Evolutionary conservation across 2,797 vertebrate species (phyloP).

Genomic region (Gymnodraco acuticeps): DNA sequence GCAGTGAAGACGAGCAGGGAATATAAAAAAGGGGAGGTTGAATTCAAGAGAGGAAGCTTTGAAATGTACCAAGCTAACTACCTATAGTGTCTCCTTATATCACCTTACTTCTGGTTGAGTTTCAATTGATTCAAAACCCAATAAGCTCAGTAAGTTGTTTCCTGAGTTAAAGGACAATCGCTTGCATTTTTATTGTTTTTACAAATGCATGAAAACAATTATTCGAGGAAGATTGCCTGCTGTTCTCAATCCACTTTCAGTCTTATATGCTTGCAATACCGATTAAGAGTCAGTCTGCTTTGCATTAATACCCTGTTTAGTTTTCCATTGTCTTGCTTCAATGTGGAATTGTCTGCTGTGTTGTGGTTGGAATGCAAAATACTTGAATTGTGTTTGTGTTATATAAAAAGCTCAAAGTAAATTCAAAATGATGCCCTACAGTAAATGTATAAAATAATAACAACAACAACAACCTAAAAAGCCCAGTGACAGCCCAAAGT

Average conservation of each 20-base stretch:
- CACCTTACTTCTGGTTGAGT: constrained; percentile 5
- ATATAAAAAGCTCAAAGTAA: neutral
- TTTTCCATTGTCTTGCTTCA: neutral
- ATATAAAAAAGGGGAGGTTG: neutral
- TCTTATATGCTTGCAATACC: neutral
- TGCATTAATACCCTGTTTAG: neutral
- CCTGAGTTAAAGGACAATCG: neutral
- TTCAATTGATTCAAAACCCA: constrained; percentile 17
- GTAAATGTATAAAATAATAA: neutral
- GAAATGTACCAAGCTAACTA: constrained; percentile 6
- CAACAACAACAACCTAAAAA: constrained; percentile 1
- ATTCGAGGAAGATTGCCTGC: no score
- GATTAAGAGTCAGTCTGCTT: neutral
- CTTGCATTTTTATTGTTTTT: constrained; percentile 6
- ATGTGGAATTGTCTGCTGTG: neutral
- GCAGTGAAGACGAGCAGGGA: neutral
- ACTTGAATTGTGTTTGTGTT: neutral
- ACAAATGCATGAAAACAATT: constrained; percentile 17
- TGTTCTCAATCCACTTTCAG: neutral
- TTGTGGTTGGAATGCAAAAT: neutral
- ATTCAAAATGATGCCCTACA: neutral
- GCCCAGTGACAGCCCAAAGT: neutral
- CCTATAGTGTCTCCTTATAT: constrained; percentile 4
- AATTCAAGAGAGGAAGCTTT: constrained; percentile 8
- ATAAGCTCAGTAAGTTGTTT: constrained; percentile 12